Percentiles rank a stretch among this genome's conserved stretches.
phyloP scores from a whole-genome alignment of 2,888 invertebrate genomes.

The Cheilosia vernalis region DNA sequence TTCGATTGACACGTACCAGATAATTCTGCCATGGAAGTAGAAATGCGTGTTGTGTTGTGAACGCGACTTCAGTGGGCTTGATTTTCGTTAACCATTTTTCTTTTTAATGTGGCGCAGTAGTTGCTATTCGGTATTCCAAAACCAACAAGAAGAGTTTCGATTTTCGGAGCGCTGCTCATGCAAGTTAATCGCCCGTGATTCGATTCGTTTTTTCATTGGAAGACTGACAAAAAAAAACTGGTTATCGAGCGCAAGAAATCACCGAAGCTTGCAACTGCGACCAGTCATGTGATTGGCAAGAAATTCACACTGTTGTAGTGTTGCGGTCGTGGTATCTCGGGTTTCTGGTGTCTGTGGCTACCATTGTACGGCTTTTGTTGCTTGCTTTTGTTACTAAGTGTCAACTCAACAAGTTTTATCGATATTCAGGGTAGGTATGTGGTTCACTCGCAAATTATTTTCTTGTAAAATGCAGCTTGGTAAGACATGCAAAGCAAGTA shows the following conservation, averaged over 20 bases:
- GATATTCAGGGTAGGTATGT: no score
- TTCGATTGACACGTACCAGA: constrained; percentile 52
- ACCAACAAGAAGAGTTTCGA: neutral
- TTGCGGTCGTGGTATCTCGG: neutral
- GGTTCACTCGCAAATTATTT: no score
- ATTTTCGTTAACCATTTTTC: no score
- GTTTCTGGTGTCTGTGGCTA: neutral
- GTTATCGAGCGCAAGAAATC: constrained; percentile 39
- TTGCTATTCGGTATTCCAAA: neutral
- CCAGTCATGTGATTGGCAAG: constrained; percentile 19
- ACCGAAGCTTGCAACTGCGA: constrained; percentile 21
- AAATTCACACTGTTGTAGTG: neutral
- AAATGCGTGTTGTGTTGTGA: no score
- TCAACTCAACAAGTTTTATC: neutral
- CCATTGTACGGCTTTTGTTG: neutral
- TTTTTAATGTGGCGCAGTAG: neutral
- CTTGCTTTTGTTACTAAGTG: neutral
- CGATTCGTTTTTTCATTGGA: neutral
- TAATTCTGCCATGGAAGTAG: constrained; percentile 8
- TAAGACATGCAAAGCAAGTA: no score
- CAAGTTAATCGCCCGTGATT: neutral
- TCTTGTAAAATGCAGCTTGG: no score
- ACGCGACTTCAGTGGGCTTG: no score
- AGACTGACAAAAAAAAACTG: constrained; percentile 17
- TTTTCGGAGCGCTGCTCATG: neutral